Evolutionary conservation across 2,888 invertebrate species (phyloP).

Genomic region (Ectobius pallidus): DNA sequence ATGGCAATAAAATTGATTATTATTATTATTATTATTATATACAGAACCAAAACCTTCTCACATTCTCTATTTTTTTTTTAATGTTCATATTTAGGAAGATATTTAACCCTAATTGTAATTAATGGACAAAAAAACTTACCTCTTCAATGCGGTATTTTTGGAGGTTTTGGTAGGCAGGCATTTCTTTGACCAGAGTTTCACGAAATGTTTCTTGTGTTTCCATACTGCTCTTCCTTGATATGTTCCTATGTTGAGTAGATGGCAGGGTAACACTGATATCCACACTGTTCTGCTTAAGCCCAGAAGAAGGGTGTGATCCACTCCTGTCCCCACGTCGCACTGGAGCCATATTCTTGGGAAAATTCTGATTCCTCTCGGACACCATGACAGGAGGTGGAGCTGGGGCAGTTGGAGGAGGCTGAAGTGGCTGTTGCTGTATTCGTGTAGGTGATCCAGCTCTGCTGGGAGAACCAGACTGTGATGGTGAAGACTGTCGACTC

Average conservation of each 20-base stretch:
- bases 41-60: too few relatives aligned
- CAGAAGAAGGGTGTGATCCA: slow-evolving; percentile 42
- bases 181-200: slow-evolving; percentile 50
- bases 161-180: slow-evolving; percentile 54
- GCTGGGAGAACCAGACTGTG: slow-evolving; percentile 64
- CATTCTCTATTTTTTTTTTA: too few relatives aligned
- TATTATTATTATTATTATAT: too few relatives aligned
- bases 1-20: too few relatives aligned
- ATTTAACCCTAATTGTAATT: too few relatives aligned
- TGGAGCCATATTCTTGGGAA: neutral
- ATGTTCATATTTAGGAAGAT: too few relatives aligned
- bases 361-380: slow-evolving; percentile 38
- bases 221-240: slow-evolving; percentile 47
- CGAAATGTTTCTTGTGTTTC: slow-evolving; percentile 49
- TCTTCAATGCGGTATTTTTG: slow-evolving; percentile 54
- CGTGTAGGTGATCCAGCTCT: slow-evolving; percentile 71
- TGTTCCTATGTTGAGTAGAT: slow-evolving; percentile 44
- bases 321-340: slow-evolving; percentile 4
- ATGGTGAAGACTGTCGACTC: slow-evolving; percentile 76
- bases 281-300: slow-evolving; percentile 51
- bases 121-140: slow-evolving; percentile 50
- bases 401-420: slow-evolving; percentile 53
- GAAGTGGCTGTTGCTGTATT: slow-evolving; percentile 54
- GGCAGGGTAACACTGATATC: slow-evolving; percentile 45
- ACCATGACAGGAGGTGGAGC: slow-evolving; percentile 53